These are phyloP conservation scores for Oligia latruncula DNA, from an alignment of 2,888 invertebrate genomes.

Conservation along the genomic window DNA sequence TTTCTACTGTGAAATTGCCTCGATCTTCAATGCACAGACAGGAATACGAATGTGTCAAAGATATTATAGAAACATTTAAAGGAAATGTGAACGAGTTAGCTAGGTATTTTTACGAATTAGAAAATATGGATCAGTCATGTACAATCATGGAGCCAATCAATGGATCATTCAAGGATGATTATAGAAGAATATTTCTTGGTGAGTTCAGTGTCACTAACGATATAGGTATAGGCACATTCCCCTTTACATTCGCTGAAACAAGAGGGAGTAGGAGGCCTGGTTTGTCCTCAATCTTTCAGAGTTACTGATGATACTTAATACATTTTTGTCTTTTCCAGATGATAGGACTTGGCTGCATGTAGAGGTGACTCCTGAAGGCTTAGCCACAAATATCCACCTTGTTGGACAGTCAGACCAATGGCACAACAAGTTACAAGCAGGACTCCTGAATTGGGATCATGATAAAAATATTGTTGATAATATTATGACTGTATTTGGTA, in stretches of 20 bases:
- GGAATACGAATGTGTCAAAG: conserved; percentile 75
- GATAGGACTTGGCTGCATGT: conserved; percentile 84
- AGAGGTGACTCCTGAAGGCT: conserved; percentile 81
- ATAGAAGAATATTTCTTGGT: conserved; percentile 83
- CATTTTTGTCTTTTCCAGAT: conserved; percentile 69
- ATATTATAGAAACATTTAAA: conserved; percentile 71
- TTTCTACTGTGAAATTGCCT: conserved; percentile 76
- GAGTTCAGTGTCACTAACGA: conserved; percentile 23
- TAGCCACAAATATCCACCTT: conserved; percentile 81
- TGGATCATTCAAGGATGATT: conserved; percentile 82
- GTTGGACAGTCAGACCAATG: conserved; percentile 80
- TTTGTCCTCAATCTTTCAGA: neutral
- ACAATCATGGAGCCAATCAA: conserved; percentile 81
- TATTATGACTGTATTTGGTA: conserved; percentile 82
- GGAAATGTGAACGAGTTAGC: conserved; percentile 73
- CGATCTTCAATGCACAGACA: conserved; percentile 74
- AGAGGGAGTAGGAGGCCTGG: neutral
- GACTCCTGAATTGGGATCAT: conserved; percentile 83
- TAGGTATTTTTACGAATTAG: conserved; percentile 81
- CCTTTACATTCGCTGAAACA: neutral
- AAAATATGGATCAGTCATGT: conserved; percentile 79
- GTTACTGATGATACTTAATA: neutral
- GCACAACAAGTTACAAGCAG: conserved; percentile 80
- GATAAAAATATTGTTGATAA: conserved; percentile 84
- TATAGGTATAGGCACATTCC: neutral